These are phyloP conservation scores for Stenchaetothrips biformis DNA, from an alignment of 2,888 invertebrate genomes.

Conservation along the genomic window DNA sequence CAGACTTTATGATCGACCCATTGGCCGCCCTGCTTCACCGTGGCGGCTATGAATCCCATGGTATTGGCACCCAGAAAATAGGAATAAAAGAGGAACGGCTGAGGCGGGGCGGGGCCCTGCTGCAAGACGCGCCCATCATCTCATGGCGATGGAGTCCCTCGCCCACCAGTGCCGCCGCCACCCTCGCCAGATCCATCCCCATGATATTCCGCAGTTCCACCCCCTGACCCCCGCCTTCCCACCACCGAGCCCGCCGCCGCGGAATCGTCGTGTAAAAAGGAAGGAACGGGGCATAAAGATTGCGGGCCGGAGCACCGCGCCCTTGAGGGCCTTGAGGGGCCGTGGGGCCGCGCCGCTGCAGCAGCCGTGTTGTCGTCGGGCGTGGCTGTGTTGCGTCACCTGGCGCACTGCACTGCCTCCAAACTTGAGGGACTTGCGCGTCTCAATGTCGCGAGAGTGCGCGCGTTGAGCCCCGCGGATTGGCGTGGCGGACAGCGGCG, in stretches of 20 bases:
- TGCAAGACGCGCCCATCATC: too few species aligned
- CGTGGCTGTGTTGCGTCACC: not conserved
- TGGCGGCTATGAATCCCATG: not conserved
- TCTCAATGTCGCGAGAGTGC: not conserved
- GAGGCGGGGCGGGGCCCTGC: not conserved
- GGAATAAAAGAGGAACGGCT: not conserved
- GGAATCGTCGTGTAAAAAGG: not conserved
- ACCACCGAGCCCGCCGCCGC: not conserved
- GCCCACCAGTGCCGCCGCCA: too few species aligned
- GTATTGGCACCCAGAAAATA: constrained; percentile 5
- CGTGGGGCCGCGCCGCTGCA: not conserved
- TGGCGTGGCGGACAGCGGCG: not conserved
- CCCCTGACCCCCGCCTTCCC: not conserved
- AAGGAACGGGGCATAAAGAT: not conserved
- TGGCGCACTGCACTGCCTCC: not conserved
- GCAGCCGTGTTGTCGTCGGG: not conserved
- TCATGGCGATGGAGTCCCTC: too few species aligned
- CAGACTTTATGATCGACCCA: constrained; percentile 1
- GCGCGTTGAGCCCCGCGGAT: not conserved
- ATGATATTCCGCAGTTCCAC: not conserved
- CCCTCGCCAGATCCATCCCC: too few species aligned
- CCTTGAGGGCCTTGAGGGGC: not conserved
- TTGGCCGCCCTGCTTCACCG: not conserved
- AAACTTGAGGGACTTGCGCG: not conserved
- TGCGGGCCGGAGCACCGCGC: not conserved